Conservation (phyloP, 2,113 vertebrate genomes). For the Notarius lentiginosus region DNA sequence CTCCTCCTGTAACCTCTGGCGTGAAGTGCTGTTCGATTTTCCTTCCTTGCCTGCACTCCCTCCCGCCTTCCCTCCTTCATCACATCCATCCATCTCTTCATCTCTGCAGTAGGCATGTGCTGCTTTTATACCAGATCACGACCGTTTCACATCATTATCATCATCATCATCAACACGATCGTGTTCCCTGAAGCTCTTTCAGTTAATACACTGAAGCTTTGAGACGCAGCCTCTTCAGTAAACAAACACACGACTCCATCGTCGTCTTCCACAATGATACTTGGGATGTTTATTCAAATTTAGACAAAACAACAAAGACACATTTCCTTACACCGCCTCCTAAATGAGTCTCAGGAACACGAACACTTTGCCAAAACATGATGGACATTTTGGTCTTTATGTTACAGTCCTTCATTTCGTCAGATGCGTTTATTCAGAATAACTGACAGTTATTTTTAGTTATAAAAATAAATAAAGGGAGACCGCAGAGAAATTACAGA, state of each 20-base stretch:
- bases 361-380: neutral
- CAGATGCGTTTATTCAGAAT: neutral
- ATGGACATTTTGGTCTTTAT: neutral
- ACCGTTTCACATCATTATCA: neutral
- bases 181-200: no score
- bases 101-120: neutral
- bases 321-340: neutral
- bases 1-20: conserved; percentile 42
- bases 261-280: neutral
- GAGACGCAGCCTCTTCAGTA: neutral
- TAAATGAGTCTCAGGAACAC: neutral
- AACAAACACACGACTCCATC: neutral
- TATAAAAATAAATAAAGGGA: neutral
- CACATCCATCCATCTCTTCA: conserved; percentile 2
- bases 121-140: neutral
- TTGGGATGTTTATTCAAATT: conserved; percentile 22
- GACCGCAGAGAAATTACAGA: neutral
- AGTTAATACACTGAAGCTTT: neutral
- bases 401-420: neutral
- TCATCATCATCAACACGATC: neutral
- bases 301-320: conserved; percentile 4
- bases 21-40: conserved; percentile 57
- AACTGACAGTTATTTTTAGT: neutral
- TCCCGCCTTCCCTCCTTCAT: conserved; percentile 12
- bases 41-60: conserved; percentile 47